A percentile compares a stretch with the other conserved stretches of the same genome.
Evolutionary conservation across 1,140 invertebrate species (phyloP).

Genomic region (Stegodyphus mimosarum): DNA sequence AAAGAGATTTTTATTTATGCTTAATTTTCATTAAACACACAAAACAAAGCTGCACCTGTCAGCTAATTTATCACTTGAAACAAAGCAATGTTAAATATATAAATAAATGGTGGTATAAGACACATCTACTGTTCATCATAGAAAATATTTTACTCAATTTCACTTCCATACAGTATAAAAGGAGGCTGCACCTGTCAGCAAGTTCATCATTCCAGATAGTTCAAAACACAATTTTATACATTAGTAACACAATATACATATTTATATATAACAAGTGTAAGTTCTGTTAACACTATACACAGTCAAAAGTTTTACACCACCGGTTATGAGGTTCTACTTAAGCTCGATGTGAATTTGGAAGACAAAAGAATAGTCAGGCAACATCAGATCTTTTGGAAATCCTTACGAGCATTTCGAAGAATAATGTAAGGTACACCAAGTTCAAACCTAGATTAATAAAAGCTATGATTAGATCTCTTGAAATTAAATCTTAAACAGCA

Average conservation of each 20-base stretch:
- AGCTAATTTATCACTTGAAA: slow-evolving; percentile 1
- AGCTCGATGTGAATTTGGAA: not conserved
- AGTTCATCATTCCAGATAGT: not conserved
- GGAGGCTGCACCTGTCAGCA: not conserved
- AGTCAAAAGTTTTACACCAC: not conserved
- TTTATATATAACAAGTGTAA: not conserved
- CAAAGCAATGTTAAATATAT: too few species aligned
- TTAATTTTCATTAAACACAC: too few species aligned
- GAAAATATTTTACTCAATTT: too few species aligned
- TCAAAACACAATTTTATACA: slow-evolving; percentile 19
- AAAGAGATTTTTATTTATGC: too few species aligned
- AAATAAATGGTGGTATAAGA: too few species aligned
- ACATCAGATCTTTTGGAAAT: slow-evolving; percentile 34
- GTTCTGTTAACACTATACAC: not conserved
- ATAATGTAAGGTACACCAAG: slow-evolving; percentile 51
- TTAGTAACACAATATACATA: not conserved
- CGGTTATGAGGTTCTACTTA: slow-evolving; percentile 4
- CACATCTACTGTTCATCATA: too few species aligned
- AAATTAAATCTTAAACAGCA: not conserved
- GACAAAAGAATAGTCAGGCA: not conserved
- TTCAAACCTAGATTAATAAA: slow-evolving; percentile 52
- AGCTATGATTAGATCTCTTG: not conserved
- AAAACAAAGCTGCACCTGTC: slow-evolving; percentile 43
- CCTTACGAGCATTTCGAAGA: slow-evolving; percentile 17
- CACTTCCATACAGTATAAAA: slow-evolving; percentile 37